Evolutionary conservation across 2,113 vertebrate species (phyloP), one percentile per base, ranked within the genome.

Genomic region (Sisor rabdophorus): DNA sequence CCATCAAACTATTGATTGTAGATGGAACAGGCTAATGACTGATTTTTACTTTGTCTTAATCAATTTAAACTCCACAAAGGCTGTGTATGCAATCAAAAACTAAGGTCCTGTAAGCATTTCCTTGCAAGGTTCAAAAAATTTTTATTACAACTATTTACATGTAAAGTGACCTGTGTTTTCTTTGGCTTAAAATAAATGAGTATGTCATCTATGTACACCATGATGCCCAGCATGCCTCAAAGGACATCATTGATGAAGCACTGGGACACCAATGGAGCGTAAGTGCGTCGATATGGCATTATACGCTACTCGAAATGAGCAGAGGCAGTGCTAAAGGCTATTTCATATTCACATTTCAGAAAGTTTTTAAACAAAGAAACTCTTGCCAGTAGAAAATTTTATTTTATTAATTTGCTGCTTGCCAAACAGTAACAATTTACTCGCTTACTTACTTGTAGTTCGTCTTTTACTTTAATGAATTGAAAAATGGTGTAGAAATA

Each of bases 161-260:
- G 3, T 3, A 22, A 22, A 17, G 40, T 13, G 44, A 17, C 64
- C 15, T 26, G 40, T 26, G 7, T 50, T 7, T 48, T 48, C 30
- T 24, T 20, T 52, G 19, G 65, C 9, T 10, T 30, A 12, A 5
- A 69, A 9, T 52, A 69, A 69, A 50, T 67, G n/a, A 67, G 26
- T 63, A 63, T 48, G 64, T 26, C 40, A 67, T 52, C 47, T 20
- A 52, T 52, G 47, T 69, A 50, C 7, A 9, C 44, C 16, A 67
- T 67, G 65, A 69, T 47, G 65, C 65, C 24, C 65, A 69, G 65
- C 65, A 69, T 69, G 65, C 9, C 47, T 52, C 24, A 69, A 17
- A 69, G 48, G 65, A 69, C 65, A 69, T 30, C 65, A 30, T 12
- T 52, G 47, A 52, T 69, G 24, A 68, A 69, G 17, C 26, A 30